These are phyloP conservation scores for Ceuthmochares aereus DNA, from an alignment of 2,113 vertebrate genomes.

Conservation along the genomic window DNA sequence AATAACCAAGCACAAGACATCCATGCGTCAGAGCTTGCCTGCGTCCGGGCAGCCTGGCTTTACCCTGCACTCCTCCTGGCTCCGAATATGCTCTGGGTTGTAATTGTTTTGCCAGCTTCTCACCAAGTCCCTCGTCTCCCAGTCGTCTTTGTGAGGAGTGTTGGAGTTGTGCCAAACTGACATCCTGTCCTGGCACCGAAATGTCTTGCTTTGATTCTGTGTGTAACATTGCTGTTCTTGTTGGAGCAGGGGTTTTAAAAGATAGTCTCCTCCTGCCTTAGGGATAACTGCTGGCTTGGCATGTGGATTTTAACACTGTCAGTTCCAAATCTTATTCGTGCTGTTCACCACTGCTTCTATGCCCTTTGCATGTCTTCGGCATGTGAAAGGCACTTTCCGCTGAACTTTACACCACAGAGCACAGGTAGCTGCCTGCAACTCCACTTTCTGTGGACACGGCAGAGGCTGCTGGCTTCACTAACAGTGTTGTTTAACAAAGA, in stretches of 20 bases:
- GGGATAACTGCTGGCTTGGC: neutral
- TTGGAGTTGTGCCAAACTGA: neutral
- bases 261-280: neutral
- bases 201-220: fast-evolving
- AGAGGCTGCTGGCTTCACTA: neutral
- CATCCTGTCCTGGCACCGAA: neutral
- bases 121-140: neutral
- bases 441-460: neutral
- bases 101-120: neutral
- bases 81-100: neutral
- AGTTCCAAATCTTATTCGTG: neutral
- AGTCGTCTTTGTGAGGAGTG: neutral
- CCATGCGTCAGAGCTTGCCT: neutral
- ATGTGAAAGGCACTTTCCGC: neutral
- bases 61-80: neutral
- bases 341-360: neutral
- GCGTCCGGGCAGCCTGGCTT: neutral
- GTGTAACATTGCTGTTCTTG: neutral
- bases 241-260: neutral
- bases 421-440: neutral
- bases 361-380: neutral
- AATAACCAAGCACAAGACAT: fast-evolving
- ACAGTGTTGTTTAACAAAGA: neutral
- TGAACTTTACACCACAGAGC: neutral
- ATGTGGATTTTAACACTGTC: neutral